Base-by-base conservation (phyloP, 37 sponge, comb jelly and placozoan species). In the Aplysina aerophoba region DNA sequence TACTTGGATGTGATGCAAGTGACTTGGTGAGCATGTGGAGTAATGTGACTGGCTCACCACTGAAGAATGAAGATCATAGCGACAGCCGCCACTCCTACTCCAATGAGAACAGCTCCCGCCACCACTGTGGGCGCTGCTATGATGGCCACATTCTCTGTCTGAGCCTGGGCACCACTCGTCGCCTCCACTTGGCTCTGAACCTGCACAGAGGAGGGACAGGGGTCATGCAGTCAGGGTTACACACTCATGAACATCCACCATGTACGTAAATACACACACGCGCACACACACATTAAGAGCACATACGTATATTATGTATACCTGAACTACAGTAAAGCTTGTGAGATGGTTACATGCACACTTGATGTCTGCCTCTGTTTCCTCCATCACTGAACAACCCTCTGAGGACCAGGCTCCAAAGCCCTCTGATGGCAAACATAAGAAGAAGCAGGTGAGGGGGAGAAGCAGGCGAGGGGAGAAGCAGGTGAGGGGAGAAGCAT, bases 281-380 rank as follows among this genome's bases (percentile, higher is more conserved):
- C 66, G 27, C 66, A 16, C 66, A 65, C 66, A 65, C 27, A 57
- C 59, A 57, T 17, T 20, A 57, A 20, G 17, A 57, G 11, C 63
- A 25, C 63, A 25, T 14, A 62, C 63, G 12, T 62, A 62, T 14
- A 2, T 13, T 4, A 28, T 28, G 4, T 11, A 24, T 75, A 75
- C 78, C 78, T 75, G 50, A 2, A 75, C 21, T 5, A 24, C 39
- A 21, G 78, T 54, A 50, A 75, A 75, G 37, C 78, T 41, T 1
- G 78, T 75, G 20, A 75, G 40, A 11, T 75, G 78, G 25, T 75
- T 75, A 11, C 78, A 75, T 17, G 54, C 78, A 75, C 78, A 75
- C 25, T 75, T 75, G 22, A 75, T 44, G 16, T 75, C 25, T 2
- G 17, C 12, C 4, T 50, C 78, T 40, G 50, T 50, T 41, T 75